Evolutionary conservation across 2,797 vertebrate genomes (phyloP), one percentile per base, ranked within the genome.

Genomic region (Pseudochromis fuscus): DNA sequence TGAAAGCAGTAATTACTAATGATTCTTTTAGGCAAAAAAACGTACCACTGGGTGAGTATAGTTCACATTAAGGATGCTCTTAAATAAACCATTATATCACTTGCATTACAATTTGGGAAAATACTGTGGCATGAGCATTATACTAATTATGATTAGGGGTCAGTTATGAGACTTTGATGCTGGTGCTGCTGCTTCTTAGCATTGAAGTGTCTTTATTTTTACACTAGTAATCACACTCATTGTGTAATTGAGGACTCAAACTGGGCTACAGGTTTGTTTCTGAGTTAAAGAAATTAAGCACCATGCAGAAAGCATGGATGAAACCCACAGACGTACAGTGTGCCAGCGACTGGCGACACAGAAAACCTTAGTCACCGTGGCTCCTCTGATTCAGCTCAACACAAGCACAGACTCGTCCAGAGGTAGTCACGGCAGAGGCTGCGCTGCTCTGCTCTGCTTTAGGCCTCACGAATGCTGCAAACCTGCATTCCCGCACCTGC

Each of bases 401-500:
- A 67, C 93, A 85, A 74, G 92, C 84, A 86, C 68, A 79, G 86
- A 87, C 93, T 86, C 53, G 88, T 87, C 58, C 10, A 28, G 4
- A 67, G 51, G 75, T 72, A 88, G 87, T 84, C 82, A 82, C 46
- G 21, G 50, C 69, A 61, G 27, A 15, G 73, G 66, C 53, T 35
- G 60, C 68, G 69, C 24, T 19, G 9, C 72, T 62, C 72, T 12
- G 45, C 68, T 73, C 63, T 46, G 67, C 58, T 85, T 45, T 16
- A 46, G 74, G 79, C 67, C 70, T n/a, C 23, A 38, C 66, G 62
- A 91, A 92, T 87, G 85, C 84, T 76, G 88, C 63, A 87, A 90
- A 86, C 86, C 88, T 86, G 87, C 83, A 91, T 91, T 92, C 88
- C 89, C 80, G 7, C 84, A 88, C 77, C 87, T 87, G 88, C 91